These are phyloP conservation scores for Corvus moneduloides DNA, from an alignment of 2,113 vertebrate genomes.

Conservation along the genomic window DNA sequence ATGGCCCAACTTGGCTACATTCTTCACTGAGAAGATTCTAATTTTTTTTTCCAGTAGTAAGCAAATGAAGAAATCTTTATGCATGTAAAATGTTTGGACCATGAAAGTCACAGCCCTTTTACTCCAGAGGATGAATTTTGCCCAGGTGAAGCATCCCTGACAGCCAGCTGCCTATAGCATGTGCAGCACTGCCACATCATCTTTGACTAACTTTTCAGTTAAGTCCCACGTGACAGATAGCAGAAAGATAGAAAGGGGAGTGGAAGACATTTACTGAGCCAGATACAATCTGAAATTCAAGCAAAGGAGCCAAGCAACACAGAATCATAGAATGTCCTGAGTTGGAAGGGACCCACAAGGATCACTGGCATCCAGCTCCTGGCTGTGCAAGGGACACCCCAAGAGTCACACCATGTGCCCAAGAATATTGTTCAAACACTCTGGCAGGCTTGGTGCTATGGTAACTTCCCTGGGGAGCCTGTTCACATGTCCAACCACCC, in stretches of 20 bases:
- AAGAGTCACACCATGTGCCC: background rate
- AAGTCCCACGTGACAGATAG: background rate
- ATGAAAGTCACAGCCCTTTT: background rate
- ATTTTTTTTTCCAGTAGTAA: background rate
- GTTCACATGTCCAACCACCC: background rate
- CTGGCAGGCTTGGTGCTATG: background rate
- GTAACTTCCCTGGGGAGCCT: background rate
- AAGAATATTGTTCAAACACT: background rate
- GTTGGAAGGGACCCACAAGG: background rate
- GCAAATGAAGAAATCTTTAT: background rate
- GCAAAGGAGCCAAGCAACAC: background rate
- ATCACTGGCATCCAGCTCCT: background rate
- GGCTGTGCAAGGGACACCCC: background rate
- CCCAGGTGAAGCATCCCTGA: background rate
- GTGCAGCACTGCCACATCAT: background rate
- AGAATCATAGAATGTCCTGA: background rate
- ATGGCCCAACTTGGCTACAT: background rate
- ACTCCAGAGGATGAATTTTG: background rate
- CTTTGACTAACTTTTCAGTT: background rate
- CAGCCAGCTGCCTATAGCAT: background rate
- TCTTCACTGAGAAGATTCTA: background rate
- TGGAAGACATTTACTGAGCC: background rate
- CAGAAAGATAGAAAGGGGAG: background rate
- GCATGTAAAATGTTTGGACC: background rate
- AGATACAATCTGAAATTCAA: background rate